A percentile compares a stretch with the other conserved stretches of the same genome.
phyloP scores from a whole-genome alignment of 2,113 vertebrate species.

The Hydropotes inermis region DNA sequence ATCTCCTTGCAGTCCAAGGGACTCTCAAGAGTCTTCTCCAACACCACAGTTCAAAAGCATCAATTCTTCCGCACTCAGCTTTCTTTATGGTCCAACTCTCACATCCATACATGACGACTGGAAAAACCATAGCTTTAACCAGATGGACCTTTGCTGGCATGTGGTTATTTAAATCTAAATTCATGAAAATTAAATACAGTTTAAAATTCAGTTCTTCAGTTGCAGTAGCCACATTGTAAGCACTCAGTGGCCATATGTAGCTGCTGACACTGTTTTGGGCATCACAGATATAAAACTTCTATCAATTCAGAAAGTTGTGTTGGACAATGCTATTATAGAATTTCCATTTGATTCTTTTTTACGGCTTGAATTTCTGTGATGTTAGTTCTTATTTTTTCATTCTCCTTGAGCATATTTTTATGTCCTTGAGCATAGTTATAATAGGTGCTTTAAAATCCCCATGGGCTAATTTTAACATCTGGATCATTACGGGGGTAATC shows the following conservation, averaged over 20 bases:
- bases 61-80: accelerated
- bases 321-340: background rate
- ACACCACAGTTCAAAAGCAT: background rate
- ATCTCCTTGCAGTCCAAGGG: background rate
- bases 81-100: background rate
- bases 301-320: background rate
- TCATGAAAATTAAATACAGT: background rate
- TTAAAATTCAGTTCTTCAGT: background rate
- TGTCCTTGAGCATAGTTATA: background rate
- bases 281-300: background rate
- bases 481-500: background rate
- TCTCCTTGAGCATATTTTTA: background rate
- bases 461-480: background rate
- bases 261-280: background rate
- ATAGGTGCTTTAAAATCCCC: background rate
- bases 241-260: no score
- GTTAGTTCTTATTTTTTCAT: background rate
- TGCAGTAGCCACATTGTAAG: background rate
- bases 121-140: background rate
- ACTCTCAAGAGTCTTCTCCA: background rate
- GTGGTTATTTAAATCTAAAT: background rate
- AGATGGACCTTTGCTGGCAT: background rate
- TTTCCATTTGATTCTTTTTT: background rate
- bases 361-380: background rate
- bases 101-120: background rate